Base-by-base conservation (phyloP, 1,140 invertebrate genomes). In the Zaprionus africanus region DNA sequence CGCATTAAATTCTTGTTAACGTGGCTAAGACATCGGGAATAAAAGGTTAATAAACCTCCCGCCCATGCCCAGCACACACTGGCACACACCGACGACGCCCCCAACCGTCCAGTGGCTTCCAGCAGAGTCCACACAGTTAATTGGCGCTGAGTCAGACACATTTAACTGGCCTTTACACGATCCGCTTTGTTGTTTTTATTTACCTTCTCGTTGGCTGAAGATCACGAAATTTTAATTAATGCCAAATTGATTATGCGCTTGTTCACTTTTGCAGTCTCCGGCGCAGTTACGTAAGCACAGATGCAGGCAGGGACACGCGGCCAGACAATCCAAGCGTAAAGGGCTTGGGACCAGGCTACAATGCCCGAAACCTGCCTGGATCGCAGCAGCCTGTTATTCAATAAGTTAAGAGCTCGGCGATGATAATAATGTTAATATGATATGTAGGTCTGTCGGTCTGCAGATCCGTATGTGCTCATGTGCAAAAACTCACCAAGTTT, bases 1-100 rank as follows among this genome's bases (percentile, higher is more conserved):
- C 71, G 57, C 82, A 86, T 85, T 66, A 85, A 88, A 88, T 88
- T 90, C 84, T 84, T 84, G 78, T 76, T 90, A 84, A 88, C 84
- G 85, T 88, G 81, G 81, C 84, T 84, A 84, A 88, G 81, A 81
- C 85, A 66, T 19, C 53, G 38, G 69, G 15, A 64, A 53, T 49
- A 69, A 76, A 69, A 81, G 84, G 84, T 88, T 88, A 90, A 90
- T 88, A 88, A 88, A 88, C 84, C 84, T 60, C 63, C 11, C 53
- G 9, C 11, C 51, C 19, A 24, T 15, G 15, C 28, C 31, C 11
- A 36, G 15, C 9, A 17, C 19, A 38, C 31, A 6, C 41, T 9
- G 41, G 41, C 41, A 17, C 22, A 17, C 56, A 31, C 26, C 31
- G 57, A 19, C 26, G 34, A 59, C 70, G 68, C 46, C 70, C 62